phyloP scores from a whole-genome alignment of 2,113 vertebrate genomes.

The Antigone vipio region DNA sequence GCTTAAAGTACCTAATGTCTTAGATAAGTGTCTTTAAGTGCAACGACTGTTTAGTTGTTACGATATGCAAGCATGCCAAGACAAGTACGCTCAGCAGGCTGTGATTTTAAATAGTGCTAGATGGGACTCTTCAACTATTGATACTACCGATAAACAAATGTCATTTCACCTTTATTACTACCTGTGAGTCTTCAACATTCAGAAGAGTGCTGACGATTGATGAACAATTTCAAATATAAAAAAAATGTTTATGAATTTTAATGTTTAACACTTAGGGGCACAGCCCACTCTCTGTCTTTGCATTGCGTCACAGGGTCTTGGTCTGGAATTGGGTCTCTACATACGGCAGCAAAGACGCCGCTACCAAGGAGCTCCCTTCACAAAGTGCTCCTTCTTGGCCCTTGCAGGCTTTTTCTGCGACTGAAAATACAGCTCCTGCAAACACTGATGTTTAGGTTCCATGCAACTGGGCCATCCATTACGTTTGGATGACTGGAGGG shows the following conservation, averaged over 20 bases:
- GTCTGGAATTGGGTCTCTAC: not conserved
- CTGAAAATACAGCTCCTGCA: not conserved
- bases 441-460: not conserved
- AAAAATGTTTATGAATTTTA: not conserved
- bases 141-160: not conserved
- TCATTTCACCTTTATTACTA: not conserved
- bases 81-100: not conserved
- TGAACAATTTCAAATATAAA: not conserved
- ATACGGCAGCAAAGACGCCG: not conserved
- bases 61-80: fast-evolving
- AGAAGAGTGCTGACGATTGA: not conserved
- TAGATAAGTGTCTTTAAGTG: not conserved
- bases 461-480: not conserved
- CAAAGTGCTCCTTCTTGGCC: not conserved
- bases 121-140: not conserved
- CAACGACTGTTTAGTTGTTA: not conserved
- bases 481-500: not conserved
- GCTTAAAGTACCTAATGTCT: not conserved
- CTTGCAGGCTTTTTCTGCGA: not conserved
- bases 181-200: not conserved
- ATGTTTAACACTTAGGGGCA: not conserved
- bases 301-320: not conserved
- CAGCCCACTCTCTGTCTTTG: not conserved
- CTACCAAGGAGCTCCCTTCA: not conserved
- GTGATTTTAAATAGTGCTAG: not conserved